Evolutionary conservation across 2,113 vertebrate genomes (phyloP).

Genomic region (Setophaga kirtlandii): DNA sequence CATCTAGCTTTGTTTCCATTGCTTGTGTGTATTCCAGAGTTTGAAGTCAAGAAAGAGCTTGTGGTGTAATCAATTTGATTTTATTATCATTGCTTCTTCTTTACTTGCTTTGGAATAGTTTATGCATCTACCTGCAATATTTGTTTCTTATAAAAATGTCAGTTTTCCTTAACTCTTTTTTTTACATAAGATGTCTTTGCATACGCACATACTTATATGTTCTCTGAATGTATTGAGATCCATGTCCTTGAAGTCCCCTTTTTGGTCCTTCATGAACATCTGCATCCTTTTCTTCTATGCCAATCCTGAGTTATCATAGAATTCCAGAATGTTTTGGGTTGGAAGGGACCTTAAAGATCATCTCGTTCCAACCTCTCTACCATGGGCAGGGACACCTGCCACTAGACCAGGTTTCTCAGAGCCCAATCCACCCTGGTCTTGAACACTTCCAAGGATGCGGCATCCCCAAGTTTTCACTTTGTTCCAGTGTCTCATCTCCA

Average conservation of each 20-base stretch:
- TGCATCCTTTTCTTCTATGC: not conserved
- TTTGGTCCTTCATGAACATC: not conserved
- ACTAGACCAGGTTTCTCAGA: not conserved
- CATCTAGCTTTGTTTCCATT: not conserved
- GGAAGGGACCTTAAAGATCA: not conserved
- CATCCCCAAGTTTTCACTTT: not conserved
- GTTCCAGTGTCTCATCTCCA: not conserved
- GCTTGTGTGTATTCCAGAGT: not conserved
- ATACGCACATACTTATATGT: not conserved
- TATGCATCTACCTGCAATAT: not conserved
- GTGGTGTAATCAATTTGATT: not conserved
- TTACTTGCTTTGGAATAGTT: not conserved
- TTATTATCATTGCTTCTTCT: not conserved
- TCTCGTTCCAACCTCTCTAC: fast-evolving
- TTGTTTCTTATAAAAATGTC: not conserved
- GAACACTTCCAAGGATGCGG: not conserved
- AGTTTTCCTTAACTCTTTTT: not conserved
- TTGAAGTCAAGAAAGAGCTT: not conserved
- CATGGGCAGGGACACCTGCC: not conserved
- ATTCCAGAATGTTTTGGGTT: not conserved
- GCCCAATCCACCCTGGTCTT: not conserved
- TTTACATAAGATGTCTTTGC: not conserved
- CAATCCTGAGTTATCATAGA: not conserved
- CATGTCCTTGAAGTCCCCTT: not conserved
- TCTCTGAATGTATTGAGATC: not conserved